Evolutionary conservation across 2,113 vertebrate genomes (phyloP).

Genomic region (Sylvia atricapilla): DNA sequence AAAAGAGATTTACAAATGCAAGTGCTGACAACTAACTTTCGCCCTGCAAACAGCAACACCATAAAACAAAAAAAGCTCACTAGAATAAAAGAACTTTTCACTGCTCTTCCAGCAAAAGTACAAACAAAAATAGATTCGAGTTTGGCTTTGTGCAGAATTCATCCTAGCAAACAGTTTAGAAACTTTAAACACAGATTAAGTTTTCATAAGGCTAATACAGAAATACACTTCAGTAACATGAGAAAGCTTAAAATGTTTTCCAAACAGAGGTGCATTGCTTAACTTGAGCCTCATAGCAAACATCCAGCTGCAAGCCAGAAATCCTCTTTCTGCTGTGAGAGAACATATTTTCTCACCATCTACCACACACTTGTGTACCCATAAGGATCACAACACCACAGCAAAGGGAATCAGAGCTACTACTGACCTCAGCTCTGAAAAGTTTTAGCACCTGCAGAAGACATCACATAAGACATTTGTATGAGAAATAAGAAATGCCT

Average conservation of each 20-base stretch:
- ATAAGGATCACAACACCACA: accelerated
- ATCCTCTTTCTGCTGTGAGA: neutral
- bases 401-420: neutral
- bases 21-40: slow-evolving; percentile 65
- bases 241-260: slow-evolving; percentile 27
- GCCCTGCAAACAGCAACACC: slow-evolving; percentile 28
- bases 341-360: neutral
- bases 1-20: slow-evolving; percentile 64
- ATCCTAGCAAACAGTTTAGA: slow-evolving; percentile 11
- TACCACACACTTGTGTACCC: neutral
- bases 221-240: slow-evolving; percentile 6
- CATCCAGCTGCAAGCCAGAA: neutral
- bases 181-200: slow-evolving; percentile 33
- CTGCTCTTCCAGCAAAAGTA: slow-evolving; percentile 31
- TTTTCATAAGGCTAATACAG: slow-evolving; percentile 1
- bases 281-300: neutral
- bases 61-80: slow-evolving; percentile 50
- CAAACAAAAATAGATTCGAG: slow-evolving; percentile 47
- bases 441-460: neutral
- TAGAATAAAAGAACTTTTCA: slow-evolving; percentile 57
- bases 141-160: neutral
- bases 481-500: neutral
- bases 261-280: neutral
- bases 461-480: neutral
- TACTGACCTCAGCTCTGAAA: neutral